Conservation (phyloP, 64 coral and sea anemone species). For the Stichodactyla helianthus region DNA sequence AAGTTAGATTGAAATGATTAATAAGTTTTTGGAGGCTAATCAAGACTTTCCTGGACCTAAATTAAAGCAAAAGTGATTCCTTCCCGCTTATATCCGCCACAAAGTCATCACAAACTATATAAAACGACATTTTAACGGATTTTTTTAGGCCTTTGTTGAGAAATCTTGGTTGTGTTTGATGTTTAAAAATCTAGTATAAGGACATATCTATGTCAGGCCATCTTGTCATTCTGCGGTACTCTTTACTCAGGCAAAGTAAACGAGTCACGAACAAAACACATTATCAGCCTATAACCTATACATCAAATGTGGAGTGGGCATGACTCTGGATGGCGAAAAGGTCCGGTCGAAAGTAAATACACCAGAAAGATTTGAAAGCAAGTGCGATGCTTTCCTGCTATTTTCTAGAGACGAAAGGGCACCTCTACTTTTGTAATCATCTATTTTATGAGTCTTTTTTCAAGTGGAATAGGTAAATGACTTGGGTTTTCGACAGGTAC, state of each 20-base stretch:
- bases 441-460: neutral
- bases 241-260: neutral
- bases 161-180: neutral
- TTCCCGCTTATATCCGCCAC: too few species aligned
- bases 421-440: neutral
- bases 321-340: neutral
- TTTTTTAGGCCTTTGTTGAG: too few species aligned
- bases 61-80: too few species aligned
- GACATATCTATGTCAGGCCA: neutral
- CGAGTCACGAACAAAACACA: neutral
- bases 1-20: too few species aligned
- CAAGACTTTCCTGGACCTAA: too few species aligned
- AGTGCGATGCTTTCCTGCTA: neutral
- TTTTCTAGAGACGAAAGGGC: neutral
- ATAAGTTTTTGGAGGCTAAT: too few species aligned
- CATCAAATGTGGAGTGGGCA: neutral
- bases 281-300: neutral
- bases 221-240: neutral
- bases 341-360: neutral
- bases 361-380: neutral
- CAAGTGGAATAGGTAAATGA: neutral
- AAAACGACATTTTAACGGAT: too few species aligned
- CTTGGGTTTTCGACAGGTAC: neutral
- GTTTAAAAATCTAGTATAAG: neutral
- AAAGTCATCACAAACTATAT: too few species aligned